These are phyloP conservation scores for Orgyia antiqua DNA, from an alignment of 2,888 invertebrate species.

Conservation along the genomic window DNA sequence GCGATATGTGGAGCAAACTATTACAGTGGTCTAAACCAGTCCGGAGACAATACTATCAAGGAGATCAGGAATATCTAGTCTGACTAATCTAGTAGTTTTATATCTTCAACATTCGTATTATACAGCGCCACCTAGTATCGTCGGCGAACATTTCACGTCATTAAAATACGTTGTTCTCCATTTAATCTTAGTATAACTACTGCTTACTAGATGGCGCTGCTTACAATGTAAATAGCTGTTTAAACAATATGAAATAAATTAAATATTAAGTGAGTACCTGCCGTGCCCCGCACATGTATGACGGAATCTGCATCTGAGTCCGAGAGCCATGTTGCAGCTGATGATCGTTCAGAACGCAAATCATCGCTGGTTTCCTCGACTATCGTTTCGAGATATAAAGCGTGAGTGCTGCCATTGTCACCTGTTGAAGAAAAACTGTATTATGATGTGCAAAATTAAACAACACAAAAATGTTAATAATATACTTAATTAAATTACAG, in stretches of 20 bases:
- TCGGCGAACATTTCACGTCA: too few species aligned
- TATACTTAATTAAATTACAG: too few species aligned
- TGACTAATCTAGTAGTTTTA: too few species aligned
- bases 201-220: slow-evolving; percentile 52
- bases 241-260: too few species aligned
- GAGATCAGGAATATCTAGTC: too few species aligned
- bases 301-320: slow-evolving; percentile 92
- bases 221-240: too few species aligned
- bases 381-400: slow-evolving; percentile 89
- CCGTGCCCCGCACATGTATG: slow-evolving; percentile 80
- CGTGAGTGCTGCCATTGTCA: slow-evolving; percentile 74
- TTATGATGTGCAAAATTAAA: neutral
- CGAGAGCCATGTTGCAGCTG: slow-evolving; percentile 79
- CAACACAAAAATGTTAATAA: too few species aligned
- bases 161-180: too few species aligned
- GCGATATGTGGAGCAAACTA: slow-evolving; percentile 34
- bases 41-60: slow-evolving; percentile 18
- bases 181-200: too few species aligned
- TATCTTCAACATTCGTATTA: too few species aligned
- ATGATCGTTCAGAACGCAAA: slow-evolving; percentile 84
- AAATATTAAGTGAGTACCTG: slow-evolving; percentile 48
- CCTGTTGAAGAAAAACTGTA: slow-evolving; percentile 43
- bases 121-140: too few species aligned
- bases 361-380: slow-evolving; percentile 94
- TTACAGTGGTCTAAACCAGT: slow-evolving; percentile 17